Evolutionary conservation across 2,888 invertebrate genomes (phyloP).

Genomic region (Cepaea hortensis): DNA sequence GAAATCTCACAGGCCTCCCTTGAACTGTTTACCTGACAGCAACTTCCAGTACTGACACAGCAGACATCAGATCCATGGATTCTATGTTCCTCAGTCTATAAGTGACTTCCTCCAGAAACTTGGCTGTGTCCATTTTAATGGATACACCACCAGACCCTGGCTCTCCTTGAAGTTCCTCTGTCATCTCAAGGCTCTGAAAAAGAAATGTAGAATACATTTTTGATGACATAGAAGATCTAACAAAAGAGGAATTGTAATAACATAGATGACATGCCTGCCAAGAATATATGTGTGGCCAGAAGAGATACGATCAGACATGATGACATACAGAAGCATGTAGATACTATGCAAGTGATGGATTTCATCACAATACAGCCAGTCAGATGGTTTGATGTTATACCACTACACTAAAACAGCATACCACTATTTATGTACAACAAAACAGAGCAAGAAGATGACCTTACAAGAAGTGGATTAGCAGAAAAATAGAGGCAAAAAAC

Average conservation of each 20-base stretch:
- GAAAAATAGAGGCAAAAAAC: too few species aligned
- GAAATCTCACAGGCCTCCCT: too few species aligned
- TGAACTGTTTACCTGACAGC: slow-evolving; percentile 57
- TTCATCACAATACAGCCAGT: too few species aligned
- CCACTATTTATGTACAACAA: too few species aligned
- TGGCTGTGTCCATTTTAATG: slow-evolving; percentile 18
- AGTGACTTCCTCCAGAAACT: slow-evolving; percentile 39
- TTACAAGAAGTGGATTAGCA: too few species aligned
- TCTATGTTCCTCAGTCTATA: slow-evolving; percentile 56
- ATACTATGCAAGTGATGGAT: too few species aligned
- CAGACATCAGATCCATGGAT: slow-evolving; percentile 56
- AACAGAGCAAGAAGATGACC: too few species aligned
- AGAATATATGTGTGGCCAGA: too few species aligned
- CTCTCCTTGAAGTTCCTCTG: neutral
- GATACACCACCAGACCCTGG: neutral
- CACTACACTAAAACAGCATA: too few species aligned
- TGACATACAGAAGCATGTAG: too few species aligned
- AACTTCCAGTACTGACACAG: slow-evolving; percentile 58
- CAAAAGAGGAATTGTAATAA: neutral
- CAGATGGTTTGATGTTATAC: too few species aligned
- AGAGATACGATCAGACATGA: too few species aligned
- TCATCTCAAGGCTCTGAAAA: slow-evolving; percentile 34
- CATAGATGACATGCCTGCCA: neutral
- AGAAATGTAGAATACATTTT: neutral
- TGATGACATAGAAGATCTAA: neutral